phyloP scores from a whole-genome alignment of 2,797 vertebrate genomes.

The Cichlasoma orientale region DNA sequence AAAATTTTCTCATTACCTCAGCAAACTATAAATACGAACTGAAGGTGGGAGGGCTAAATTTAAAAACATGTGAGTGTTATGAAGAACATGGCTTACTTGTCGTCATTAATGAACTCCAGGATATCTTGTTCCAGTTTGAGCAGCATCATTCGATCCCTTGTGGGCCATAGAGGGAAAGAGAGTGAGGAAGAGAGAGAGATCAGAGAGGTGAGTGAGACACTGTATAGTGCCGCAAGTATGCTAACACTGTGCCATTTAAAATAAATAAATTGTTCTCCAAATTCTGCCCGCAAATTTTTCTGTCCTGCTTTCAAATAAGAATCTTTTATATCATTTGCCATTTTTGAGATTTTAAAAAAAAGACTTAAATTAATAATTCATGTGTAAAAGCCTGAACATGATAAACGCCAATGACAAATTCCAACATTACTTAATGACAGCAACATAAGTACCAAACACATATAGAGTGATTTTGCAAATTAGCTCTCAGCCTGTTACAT shows the following conservation, averaged over 20 bases:
- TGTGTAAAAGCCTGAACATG: neutral
- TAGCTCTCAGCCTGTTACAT: no score
- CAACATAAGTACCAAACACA: neutral
- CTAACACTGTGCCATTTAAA: neutral
- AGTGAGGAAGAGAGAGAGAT: neutral
- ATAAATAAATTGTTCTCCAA: neutral
- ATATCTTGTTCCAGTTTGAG: conserved; percentile 99
- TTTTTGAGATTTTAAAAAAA: neutral
- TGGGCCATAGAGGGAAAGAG: conserved; percentile 28
- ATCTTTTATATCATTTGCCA: neutral
- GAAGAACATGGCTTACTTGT: conserved; percentile 87
- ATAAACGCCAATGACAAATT: neutral
- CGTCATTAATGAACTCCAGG: conserved; percentile 97
- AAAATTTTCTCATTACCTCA: conserved; percentile 41
- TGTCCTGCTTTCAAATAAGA: neutral
- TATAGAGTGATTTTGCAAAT: no score
- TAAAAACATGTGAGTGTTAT: conserved; percentile 52
- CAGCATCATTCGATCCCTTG: conserved; percentile 99
- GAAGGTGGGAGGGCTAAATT: conserved; percentile 49
- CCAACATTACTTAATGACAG: neutral
- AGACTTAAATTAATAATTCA: neutral
- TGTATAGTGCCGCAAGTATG: conserved; percentile 8
- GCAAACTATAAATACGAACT: conserved; percentile 49
- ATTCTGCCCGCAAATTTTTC: neutral
- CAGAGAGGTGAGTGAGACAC: neutral